Conservation (phyloP, 2,888 invertebrate species). For the Acanthosepion esculentum region DNA sequence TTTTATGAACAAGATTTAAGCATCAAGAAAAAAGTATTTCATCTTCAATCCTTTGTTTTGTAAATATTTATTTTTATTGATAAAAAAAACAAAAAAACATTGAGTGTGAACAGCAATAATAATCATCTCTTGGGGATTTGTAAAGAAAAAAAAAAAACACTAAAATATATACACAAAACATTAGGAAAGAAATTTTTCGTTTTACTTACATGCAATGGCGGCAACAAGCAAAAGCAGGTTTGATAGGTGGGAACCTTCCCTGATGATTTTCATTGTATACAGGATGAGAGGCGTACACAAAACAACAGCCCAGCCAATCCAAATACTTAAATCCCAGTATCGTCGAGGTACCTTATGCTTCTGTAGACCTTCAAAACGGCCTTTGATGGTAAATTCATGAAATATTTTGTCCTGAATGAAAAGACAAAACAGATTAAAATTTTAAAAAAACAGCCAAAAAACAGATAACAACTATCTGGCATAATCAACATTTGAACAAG, state of each 20-base stretch:
- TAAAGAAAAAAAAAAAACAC: too few species aligned
- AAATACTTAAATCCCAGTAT: slow-evolving; percentile 67
- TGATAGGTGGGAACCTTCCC: slow-evolving; percentile 81
- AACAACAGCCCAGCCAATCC: slow-evolving; percentile 69
- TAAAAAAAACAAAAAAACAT: too few species aligned
- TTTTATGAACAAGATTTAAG: too few species aligned
- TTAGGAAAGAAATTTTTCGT: not conserved
- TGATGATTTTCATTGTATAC: slow-evolving; percentile 63
- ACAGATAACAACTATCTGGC: not conserved
- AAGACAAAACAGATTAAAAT: not conserved
- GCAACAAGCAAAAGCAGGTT: slow-evolving; percentile 83
- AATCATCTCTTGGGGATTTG: too few species aligned
- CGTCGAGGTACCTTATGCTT: slow-evolving; percentile 61
- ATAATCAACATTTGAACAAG: too few species aligned
- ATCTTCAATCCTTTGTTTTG: too few species aligned
- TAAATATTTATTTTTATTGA: too few species aligned
- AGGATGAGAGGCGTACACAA: slow-evolving; percentile 69
- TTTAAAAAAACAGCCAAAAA: too few species aligned
- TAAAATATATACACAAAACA: too few species aligned
- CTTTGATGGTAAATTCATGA: slow-evolving; percentile 71
- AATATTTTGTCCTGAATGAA: slow-evolving; percentile 73
- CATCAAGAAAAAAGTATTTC: too few species aligned
- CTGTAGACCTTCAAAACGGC: slow-evolving; percentile 62
- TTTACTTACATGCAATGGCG: slow-evolving; percentile 20
- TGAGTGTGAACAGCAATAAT: too few species aligned